Evolutionary conservation across 1,140 invertebrate species (phyloP).

Genomic region (Drosophila carrolli): DNA sequence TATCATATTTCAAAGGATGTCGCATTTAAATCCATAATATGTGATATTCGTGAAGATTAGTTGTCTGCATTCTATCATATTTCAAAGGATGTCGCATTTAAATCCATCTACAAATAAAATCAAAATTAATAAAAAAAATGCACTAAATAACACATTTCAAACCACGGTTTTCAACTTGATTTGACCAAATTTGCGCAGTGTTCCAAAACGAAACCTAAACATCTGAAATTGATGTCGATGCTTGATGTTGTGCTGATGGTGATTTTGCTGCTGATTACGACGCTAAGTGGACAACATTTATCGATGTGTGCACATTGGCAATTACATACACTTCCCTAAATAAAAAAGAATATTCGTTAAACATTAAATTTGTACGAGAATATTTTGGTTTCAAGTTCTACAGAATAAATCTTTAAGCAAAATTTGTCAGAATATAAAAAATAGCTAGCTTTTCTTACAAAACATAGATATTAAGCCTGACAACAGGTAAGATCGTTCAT

Average conservation of each 20-base stretch:
- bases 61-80: no score
- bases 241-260: constrained; percentile 27
- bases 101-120: no score
- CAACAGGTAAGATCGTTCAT: no score
- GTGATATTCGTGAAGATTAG: no score
- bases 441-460: neutral
- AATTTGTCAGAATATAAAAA: neutral
- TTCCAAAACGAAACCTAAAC: constrained; percentile 36
- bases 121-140: neutral
- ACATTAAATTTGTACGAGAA: neutral
- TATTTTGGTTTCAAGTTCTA: neutral
- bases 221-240: constrained; percentile 42
- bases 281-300: constrained; percentile 16
- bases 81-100: no score
- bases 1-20: no score
- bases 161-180: constrained; percentile 19
- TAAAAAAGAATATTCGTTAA: neutral
- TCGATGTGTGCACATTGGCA: neutral
- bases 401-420: neutral
- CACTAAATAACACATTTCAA: neutral
- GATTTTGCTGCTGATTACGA: constrained; percentile 31
- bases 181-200: constrained; percentile 35
- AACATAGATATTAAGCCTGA: neutral
- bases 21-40: no score
- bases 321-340: constrained; percentile 13